Evolutionary conservation across 1,140 invertebrate genomes (phyloP), one percentile per base, ranked within the genome.

Genomic region (Pseudomyrmex flavicornis): DNA sequence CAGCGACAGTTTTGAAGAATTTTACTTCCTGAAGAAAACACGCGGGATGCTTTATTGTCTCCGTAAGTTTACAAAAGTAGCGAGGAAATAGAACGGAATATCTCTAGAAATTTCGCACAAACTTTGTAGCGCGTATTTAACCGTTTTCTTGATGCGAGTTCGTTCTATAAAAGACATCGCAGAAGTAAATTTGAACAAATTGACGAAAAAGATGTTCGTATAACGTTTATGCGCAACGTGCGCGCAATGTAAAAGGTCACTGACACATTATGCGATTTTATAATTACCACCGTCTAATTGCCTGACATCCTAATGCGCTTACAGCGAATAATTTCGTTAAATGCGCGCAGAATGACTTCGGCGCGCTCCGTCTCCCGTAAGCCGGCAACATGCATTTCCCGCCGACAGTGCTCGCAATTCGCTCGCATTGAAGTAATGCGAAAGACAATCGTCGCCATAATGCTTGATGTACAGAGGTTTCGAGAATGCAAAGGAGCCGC

Each of bases 361-460:
- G 15, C 54, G 69, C 44, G 20, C 54, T 80, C 65, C 59, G 76
- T 59, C 54, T 72, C 35, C 54, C 66, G 20, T 72, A 9, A 46
- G 26, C 54, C 56, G 12, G 61, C 76, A 72, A 80, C 61, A 35
- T 59, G 15, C 66, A 72, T 80, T 80, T 59, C 35, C 35, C 35
- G 35, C 44, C 76, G 44, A 72, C 44, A 61, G 48, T 22, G 66
- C 22, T 22, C 17, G 20, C 54, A 72, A 80, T 72, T 15, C 76
- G 10, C 8, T 59, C 54, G 15, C 20, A 70, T 72, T 72, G 66
- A 77, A 80, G 44, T 48, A 66, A 58, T 52, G 9, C 48, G 52
- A 61, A 50, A 80, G 44, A 72, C 20, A 80, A 20, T 72, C 46
- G 22, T 70, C 65, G 0, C 59, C 50, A 20, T 35, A 22, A 52